phyloP scores from a whole-genome alignment of 2,797 vertebrate species.

The Pelochelys cantorii region DNA sequence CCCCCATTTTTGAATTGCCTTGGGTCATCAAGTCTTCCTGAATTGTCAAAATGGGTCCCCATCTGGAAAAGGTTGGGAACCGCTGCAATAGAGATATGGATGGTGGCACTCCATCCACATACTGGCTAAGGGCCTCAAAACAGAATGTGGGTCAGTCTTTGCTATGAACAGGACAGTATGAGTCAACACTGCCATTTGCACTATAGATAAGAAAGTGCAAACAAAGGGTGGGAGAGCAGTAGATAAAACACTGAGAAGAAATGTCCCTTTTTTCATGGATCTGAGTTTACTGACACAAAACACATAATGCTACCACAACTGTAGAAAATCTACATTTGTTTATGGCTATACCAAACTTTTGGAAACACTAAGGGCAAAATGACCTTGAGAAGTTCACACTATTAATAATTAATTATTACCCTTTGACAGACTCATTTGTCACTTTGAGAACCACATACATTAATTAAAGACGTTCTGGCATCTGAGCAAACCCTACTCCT shows the following conservation, averaged over 20 bases:
- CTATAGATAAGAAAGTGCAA: not conserved
- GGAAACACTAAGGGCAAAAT: constrained; percentile 34
- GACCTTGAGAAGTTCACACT: constrained; percentile 57
- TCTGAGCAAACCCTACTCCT: constrained; percentile 6
- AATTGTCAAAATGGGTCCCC: too few relatives aligned
- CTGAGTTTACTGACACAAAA: not conserved
- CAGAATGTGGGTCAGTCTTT: not conserved
- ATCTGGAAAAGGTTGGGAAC: too few relatives aligned
- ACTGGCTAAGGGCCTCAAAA: not conserved
- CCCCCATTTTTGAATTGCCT: too few relatives aligned
- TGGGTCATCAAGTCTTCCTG: too few relatives aligned
- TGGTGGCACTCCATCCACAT: rapidly evolving
- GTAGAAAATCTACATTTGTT: constrained; percentile 11
- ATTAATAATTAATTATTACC: constrained; percentile 63
- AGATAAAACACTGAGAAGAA: constrained; percentile 21
- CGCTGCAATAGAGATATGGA: not conserved
- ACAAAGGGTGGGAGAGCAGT: constrained; percentile 10
- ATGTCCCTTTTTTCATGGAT: not conserved
- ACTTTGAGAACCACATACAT: constrained; percentile 52
- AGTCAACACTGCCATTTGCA: not conserved
- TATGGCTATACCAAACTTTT: constrained; percentile 32
- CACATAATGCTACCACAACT: not conserved
- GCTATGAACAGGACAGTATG: not conserved
- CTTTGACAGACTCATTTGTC: constrained; percentile 60
- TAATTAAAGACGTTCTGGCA: constrained; percentile 55